These are phyloP conservation scores for Stegodyphus mimosarum DNA, from an alignment of 1,140 invertebrate genomes.

Conservation along the genomic window DNA sequence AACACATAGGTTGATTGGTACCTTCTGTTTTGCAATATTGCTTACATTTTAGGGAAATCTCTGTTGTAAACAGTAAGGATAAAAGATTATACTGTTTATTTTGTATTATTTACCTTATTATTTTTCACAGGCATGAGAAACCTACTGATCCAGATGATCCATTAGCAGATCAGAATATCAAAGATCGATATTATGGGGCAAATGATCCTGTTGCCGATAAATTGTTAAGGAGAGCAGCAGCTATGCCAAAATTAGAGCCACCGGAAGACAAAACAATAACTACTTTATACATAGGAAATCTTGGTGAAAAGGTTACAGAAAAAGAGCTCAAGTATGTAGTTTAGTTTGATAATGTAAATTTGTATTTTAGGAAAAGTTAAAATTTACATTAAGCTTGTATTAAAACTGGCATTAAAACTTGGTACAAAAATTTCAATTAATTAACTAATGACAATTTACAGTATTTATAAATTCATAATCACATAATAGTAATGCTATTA, in stretches of 20 bases:
- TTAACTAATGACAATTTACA: too few relatives aligned
- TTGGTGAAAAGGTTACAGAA: conserved; percentile 89
- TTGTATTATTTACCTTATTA: background rate
- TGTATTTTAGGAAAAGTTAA: too few relatives aligned
- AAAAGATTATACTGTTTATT: background rate
- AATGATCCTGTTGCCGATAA: conserved; percentile 99
- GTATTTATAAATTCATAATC: too few relatives aligned
- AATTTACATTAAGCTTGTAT: too few relatives aligned
- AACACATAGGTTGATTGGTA: background rate
- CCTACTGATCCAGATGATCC: conserved; percentile 99
- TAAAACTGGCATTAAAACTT: too few relatives aligned
- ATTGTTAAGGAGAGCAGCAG: conserved; percentile 89
- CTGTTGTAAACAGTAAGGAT: background rate
- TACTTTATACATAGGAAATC: conserved; percentile 93
- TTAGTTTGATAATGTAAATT: too few relatives aligned
- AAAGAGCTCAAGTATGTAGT: conserved; percentile 80
- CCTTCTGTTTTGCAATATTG: background rate
- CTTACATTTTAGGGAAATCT: background rate
- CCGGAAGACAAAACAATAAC: conserved; percentile 97
- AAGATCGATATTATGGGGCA: conserved; percentile 96
- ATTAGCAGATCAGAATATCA: conserved; percentile 98
- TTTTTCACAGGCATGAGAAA: conserved; percentile 86
- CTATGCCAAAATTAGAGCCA: conserved; percentile 93
- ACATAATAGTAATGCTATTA: too few relatives aligned
- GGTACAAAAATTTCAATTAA: too few relatives aligned